Evolutionary conservation across 2,113 vertebrate genomes (phyloP).

Genomic region (Eurystomus gularis): DNA sequence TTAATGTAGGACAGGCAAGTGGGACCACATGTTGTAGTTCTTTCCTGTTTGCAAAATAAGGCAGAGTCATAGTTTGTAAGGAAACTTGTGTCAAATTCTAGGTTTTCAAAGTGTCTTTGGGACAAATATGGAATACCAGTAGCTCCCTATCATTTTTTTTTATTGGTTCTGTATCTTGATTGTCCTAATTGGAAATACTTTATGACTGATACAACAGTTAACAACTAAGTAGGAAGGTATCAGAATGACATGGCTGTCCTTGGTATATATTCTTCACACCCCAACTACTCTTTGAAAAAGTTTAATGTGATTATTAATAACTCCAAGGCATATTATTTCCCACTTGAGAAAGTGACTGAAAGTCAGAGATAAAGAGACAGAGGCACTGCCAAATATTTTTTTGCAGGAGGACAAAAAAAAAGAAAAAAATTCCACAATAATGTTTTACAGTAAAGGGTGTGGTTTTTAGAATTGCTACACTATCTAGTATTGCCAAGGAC

Average conservation of each 20-base stretch:
- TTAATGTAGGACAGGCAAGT: slow-evolving; percentile 2
- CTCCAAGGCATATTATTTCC: slow-evolving; percentile 25
- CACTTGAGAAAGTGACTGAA: neutral
- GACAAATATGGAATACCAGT: neutral
- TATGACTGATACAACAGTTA: neutral
- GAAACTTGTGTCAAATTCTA: neutral
- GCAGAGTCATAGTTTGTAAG: neutral
- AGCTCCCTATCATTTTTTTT: neutral
- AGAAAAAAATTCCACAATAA: neutral
- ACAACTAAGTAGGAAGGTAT: neutral
- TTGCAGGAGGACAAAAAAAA: neutral
- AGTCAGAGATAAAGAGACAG: slow-evolving; percentile 19
- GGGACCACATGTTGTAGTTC: neutral
- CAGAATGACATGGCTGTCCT: neutral
- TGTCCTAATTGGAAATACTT: neutral
- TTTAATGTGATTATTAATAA: slow-evolving; percentile 16
- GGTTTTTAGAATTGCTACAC: neutral
- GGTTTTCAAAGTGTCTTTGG: neutral
- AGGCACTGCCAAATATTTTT: neutral
- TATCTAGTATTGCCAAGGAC: neutral
- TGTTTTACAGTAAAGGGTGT: neutral
- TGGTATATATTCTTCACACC: slow-evolving; percentile 1
- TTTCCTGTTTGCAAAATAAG: neutral
- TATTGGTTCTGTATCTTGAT: neutral
- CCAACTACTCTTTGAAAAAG: slow-evolving; percentile 5